Percentiles rank a stretch among this genome's conserved stretches.
phyloP scores from a whole-genome alignment of 2,797 vertebrate genomes.

The Synaphobranchus kaupii region DNA sequence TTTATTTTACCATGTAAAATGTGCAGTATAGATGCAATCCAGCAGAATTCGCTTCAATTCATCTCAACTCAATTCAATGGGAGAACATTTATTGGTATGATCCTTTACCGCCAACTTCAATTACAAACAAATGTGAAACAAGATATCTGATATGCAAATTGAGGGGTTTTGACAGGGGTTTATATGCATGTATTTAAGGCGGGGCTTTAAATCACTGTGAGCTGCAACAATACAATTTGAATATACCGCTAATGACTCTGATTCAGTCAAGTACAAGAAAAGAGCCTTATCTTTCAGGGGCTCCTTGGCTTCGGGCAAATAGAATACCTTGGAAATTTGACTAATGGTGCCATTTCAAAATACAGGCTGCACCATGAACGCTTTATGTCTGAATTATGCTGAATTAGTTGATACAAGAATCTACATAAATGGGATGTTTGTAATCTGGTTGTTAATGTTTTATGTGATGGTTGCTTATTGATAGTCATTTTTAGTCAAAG shows the following conservation, averaged over 20 bases:
- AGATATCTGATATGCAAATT: constrained; percentile 10
- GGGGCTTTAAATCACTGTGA: background rate
- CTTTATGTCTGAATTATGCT: background rate
- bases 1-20: too few relatives aligned
- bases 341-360: background rate
- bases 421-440: background rate
- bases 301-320: background rate
- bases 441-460: too few relatives aligned
- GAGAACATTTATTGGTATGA: background rate
- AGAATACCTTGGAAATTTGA: background rate
- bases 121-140: background rate
- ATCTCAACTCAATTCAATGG: background rate
- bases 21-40: too few relatives aligned
- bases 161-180: background rate
- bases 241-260: background rate
- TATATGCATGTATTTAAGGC: background rate
- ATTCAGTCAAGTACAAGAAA: background rate
- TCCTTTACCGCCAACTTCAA: background rate
- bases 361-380: background rate
- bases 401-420: background rate
- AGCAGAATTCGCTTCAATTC: background rate
- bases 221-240: background rate
- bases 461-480: background rate
- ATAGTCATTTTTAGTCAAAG: background rate
- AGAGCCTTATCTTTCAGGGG: background rate